Evolutionary conservation across 2,797 vertebrate species (phyloP), one percentile per base, ranked within the genome.

Genomic region (Gastrophryne carolinensis): DNA sequence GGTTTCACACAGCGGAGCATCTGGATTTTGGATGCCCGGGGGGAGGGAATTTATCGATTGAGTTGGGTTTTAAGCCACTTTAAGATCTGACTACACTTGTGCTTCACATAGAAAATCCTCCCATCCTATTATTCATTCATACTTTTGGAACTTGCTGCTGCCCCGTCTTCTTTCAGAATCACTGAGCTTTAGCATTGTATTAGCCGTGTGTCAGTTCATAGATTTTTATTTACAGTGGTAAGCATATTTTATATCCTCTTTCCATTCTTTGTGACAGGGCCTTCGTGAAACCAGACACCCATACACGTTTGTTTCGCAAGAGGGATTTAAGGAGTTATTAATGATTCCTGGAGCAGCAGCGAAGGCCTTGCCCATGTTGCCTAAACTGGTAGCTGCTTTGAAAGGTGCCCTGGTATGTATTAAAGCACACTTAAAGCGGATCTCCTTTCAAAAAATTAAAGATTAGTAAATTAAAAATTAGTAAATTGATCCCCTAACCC

Each of bases 301-400:
- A 0, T 91, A 92, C 4, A 93, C 91, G 0, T 93, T 93, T 81
- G 89, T 93, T 64, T 90, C 92, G 32, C 88, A 86, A 79, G 92
- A 93, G 12, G 92, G 89, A 21, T 93, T 92, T 80, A 87, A 85
- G 80, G 87, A 93, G 69, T 70, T 93, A 19, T 88, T 93, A 30
- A 73, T 81, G 75, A 85, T 90, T 63, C 79, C 80, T 32, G 88
- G 78, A 54, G 90, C 91, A 76, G 6, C 82, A 61, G 89, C 89
- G 49, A 93, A 92, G 81, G 74, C 83, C 13, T 24, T 84, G 67
- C 91, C 91, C 4, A 67, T 93, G 76, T 82, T 93, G 44, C 88
- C 92, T 61, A 87, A 86, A 65, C 80, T 93, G n/a, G 67, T 88
- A 72, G 88, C 90, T 41, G 87, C 86, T 23, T 82, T 93, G 44